phyloP scores from a whole-genome alignment of 2,888 invertebrate species.

The Ophion ventricosus region DNA sequence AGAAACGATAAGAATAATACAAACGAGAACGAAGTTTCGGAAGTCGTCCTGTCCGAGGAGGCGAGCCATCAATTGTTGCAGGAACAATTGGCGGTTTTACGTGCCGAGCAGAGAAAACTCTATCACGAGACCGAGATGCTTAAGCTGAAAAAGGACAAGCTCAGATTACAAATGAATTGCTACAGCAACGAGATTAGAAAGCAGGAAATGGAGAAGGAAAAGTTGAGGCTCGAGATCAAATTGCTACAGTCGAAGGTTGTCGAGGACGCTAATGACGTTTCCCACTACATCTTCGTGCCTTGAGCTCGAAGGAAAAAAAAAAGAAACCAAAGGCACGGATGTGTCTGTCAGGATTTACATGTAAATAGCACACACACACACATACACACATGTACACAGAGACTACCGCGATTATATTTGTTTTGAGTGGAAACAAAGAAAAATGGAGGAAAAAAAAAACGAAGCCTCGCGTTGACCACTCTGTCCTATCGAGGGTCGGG shows the following conservation, averaged over 20 bases:
- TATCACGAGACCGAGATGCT: conserved; percentile 80
- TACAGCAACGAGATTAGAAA: conserved; percentile 77
- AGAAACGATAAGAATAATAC: conserved; percentile 35
- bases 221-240: conserved; percentile 79
- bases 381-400: neutral
- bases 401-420: conserved; percentile 18
- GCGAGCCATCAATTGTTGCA: conserved; percentile 77
- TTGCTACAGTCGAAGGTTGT: conserved; percentile 79
- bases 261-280: conserved; percentile 79
- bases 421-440: conserved; percentile 24
- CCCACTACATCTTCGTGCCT: conserved; percentile 81
- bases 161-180: conserved; percentile 81
- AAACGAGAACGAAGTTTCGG: conserved; percentile 63
- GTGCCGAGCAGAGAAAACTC: conserved; percentile 78
- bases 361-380: conserved; percentile 33
- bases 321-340: too few species aligned
- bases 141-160: conserved; percentile 82
- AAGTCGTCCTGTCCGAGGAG: conserved; percentile 76
- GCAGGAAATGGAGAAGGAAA: conserved; percentile 80
- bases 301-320: conserved; percentile 69
- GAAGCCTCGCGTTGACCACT: conserved; percentile 35
- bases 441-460: neutral
- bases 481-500: conserved; percentile 19
- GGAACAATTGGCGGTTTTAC: conserved; percentile 79
- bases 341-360: conserved; percentile 18